These are phyloP conservation scores for Tipula helvola DNA, from an alignment of 2,888 invertebrate genomes.

Conservation along the genomic window DNA sequence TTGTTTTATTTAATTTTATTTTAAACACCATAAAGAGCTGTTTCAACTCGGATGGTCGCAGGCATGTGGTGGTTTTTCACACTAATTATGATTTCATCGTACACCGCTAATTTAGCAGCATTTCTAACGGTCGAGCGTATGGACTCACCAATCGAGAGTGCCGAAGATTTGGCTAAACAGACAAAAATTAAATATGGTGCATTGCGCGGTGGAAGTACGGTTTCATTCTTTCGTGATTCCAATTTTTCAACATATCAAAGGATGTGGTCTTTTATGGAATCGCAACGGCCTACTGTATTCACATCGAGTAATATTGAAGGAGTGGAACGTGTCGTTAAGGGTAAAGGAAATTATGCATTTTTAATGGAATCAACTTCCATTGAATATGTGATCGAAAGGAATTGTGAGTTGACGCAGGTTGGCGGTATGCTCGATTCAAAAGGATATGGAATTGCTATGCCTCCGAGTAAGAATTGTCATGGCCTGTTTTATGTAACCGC, in stretches of 20 bases:
- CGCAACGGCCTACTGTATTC: conserved; percentile 76
- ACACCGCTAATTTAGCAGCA: conserved; percentile 91
- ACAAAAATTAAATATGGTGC: conserved; percentile 96
- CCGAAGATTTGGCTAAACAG: conserved; percentile 91
- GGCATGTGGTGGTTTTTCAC: conserved; percentile 97
- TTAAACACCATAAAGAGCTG: conserved; percentile 22
- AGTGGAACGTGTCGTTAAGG: conserved; percentile 74
- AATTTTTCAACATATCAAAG: conserved; percentile 86
- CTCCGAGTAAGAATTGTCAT: conserved; percentile 55
- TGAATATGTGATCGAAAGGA: conserved; percentile 83
- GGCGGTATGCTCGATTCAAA: conserved; percentile 88
- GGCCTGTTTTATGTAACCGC: not conserved
- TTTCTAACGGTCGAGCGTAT: conserved; percentile 86
- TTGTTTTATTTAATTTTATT: not conserved
- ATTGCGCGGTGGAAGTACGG: conserved; percentile 83
- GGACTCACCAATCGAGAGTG: conserved; percentile 90
- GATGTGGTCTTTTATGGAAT: conserved; percentile 95
- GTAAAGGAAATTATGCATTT: conserved; percentile 80
- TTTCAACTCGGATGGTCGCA: conserved; percentile 36
- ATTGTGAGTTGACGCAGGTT: conserved; percentile 83
- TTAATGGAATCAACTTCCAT: conserved; percentile 96
- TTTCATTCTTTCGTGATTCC: conserved; percentile 88
- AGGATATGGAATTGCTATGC: conserved; percentile 91
- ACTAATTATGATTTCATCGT: conserved; percentile 90
- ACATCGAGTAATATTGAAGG: conserved; percentile 78